Conservation (phyloP, 2,113 vertebrate genomes). For the Nansenia antarctica region DNA sequence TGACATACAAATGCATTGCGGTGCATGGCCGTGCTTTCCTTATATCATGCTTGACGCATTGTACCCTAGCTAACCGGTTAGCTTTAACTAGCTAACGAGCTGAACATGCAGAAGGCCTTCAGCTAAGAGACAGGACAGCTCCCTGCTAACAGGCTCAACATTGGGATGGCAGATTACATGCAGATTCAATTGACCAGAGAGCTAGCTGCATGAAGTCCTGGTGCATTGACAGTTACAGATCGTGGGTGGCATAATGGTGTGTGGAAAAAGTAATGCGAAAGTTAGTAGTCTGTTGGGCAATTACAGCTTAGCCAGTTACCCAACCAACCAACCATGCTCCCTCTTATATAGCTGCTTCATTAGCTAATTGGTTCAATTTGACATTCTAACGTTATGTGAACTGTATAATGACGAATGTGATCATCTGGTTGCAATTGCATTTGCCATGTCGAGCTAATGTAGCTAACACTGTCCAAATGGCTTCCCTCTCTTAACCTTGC, state of each 20-base stretch:
- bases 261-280: too few species aligned
- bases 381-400: neutral
- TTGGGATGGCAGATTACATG: too few species aligned
- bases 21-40: rapidly evolving
- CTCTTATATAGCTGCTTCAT: too few species aligned
- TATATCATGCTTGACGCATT: conserved; percentile 6
- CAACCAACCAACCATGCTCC: too few species aligned
- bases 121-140: neutral
- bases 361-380: too few species aligned
- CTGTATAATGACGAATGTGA: neutral
- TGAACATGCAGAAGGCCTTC: neutral
- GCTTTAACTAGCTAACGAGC: conserved; percentile 1
- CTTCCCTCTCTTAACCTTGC: conserved; percentile 56
- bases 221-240: neutral
- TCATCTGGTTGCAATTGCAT: neutral
- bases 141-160: too few species aligned
- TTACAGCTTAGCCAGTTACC: neutral
- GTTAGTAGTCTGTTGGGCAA: neutral
- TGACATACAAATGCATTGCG: neutral
- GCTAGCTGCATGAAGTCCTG: neutral
- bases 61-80: conserved; percentile 37
- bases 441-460: too few species aligned
- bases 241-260: too few species aligned
- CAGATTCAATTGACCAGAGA: neutral
- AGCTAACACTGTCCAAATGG: conserved; percentile 47